phyloP scores from a whole-genome alignment of 2,797 vertebrate species.

The Buphagus erythrorhynchus region DNA sequence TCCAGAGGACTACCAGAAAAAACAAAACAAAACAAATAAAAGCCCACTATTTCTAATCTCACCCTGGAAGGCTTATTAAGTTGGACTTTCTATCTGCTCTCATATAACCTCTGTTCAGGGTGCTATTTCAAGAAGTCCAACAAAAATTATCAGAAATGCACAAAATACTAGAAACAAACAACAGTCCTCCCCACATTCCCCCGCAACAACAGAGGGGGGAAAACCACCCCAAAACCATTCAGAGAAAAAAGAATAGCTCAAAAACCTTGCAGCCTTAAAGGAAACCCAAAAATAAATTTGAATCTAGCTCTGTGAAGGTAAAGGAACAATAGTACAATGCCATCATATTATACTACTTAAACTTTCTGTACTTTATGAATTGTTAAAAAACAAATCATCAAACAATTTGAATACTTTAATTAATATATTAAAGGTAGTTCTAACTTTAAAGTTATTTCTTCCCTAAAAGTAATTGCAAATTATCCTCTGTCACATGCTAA shows the following conservation, averaged over 20 bases:
- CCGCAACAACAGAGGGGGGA: rapidly evolving
- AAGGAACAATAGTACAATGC: neutral
- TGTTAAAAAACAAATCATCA: neutral
- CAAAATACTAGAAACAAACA: neutral
- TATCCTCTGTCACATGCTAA: neutral
- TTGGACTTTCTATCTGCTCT: neutral
- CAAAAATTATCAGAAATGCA: neutral
- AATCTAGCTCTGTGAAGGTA: neutral
- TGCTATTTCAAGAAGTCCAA: neutral
- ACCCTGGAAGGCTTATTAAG: neutral
- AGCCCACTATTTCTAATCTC: neutral
- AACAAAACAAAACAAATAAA: neutral
- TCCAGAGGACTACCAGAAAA: neutral
- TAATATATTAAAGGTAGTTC: neutral
- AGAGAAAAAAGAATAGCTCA: rapidly evolving
- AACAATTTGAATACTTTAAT: neutral
- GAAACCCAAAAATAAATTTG: neutral
- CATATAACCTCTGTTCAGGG: neutral
- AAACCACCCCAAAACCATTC: neutral
- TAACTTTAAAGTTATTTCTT: neutral
- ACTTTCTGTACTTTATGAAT: neutral
- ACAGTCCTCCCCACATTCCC: rapidly evolving
- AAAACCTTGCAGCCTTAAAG: neutral
- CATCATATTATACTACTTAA: neutral
- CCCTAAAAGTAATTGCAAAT: neutral